These are phyloP conservation scores for Neodiprion virginianus DNA, from an alignment of 1,140 invertebrate species.

Conservation along the genomic window DNA sequence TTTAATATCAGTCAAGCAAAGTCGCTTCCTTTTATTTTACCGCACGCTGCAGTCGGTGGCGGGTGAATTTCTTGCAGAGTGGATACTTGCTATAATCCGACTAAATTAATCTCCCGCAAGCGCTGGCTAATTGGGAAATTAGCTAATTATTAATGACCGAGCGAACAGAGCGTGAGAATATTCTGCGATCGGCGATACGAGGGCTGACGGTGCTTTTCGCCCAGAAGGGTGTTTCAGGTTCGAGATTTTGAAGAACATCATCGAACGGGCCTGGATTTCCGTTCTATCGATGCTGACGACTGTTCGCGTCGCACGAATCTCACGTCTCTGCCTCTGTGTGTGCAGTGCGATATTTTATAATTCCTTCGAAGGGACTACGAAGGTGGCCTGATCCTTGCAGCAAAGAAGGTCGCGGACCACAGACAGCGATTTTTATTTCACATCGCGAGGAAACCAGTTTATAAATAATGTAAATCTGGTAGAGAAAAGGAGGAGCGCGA, in stretches of 20 bases:
- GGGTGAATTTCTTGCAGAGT: not conserved
- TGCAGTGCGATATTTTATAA: slow-evolving; percentile 4
- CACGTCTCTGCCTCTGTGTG: not conserved
- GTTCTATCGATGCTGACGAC: not conserved
- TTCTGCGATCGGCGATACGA: too few species aligned
- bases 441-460: not conserved
- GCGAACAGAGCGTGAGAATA: not conserved
- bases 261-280: not conserved
- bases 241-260: not conserved
- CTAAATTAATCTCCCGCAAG: not conserved
- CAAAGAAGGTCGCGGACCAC: not conserved
- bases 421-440: slow-evolving; percentile 5
- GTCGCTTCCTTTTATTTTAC: too few species aligned
- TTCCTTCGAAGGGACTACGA: not conserved
- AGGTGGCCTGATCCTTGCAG: not conserved
- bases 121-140: not conserved
- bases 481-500: not conserved
- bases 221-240: not conserved
- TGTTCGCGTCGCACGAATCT: not conserved
- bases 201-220: too few species aligned
- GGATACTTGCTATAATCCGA: not conserved
- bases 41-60: too few species aligned
- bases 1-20: too few species aligned
- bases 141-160: not conserved
- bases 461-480: slow-evolving; percentile 8